These are phyloP conservation scores for Antheraea assamensis DNA, from an alignment of 2,888 invertebrate species.

Conservation along the genomic window DNA sequence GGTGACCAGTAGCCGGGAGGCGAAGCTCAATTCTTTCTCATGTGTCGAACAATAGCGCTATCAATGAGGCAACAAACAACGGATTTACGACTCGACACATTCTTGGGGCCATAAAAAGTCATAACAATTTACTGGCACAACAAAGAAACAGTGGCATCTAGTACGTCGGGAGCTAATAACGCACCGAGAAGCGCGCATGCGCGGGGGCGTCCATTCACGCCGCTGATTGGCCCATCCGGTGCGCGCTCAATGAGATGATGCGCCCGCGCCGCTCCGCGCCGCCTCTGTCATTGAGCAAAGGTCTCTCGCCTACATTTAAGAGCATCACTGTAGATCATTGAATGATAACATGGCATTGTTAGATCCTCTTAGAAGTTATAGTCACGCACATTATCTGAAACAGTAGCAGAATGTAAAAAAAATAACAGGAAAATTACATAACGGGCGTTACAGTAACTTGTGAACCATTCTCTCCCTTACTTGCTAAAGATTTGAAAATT, in stretches of 20 bases:
- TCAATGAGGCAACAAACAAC: constrained; percentile 63
- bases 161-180: constrained; percentile 70
- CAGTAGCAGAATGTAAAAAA: constrained; percentile 23
- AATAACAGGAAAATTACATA: neutral
- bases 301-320: constrained; percentile 78
- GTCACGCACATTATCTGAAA: constrained; percentile 4
- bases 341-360: constrained; percentile 50
- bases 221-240: constrained; percentile 82
- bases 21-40: constrained; percentile 47
- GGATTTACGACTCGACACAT: constrained; percentile 70
- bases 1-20: constrained; percentile 47
- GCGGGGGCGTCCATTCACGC: constrained; percentile 82
- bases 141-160: constrained; percentile 73
- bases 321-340: constrained; percentile 51
- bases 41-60: constrained; percentile 58
- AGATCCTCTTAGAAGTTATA: no score
- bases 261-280: constrained; percentile 59
- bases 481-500: neutral
- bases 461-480: neutral
- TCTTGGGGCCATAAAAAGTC: constrained; percentile 69
- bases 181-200: constrained; percentile 59
- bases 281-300: constrained; percentile 79
- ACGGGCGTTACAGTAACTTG: neutral
- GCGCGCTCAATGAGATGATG: constrained; percentile 81
- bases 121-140: constrained; percentile 75